These are phyloP conservation scores for Pantherophis guttatus DNA, from an alignment of 2,113 vertebrate species.

Conservation along the genomic window DNA sequence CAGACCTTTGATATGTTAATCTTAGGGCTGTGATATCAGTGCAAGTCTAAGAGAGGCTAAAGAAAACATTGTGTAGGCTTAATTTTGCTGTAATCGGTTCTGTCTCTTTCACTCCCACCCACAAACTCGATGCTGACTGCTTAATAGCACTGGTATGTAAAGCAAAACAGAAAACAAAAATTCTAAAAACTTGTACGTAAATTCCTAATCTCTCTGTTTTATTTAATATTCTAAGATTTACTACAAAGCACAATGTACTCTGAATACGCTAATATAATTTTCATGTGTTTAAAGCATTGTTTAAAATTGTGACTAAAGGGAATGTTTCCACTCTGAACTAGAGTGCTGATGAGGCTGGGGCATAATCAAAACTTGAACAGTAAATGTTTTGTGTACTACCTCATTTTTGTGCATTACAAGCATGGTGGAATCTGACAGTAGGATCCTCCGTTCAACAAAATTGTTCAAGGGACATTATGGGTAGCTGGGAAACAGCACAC, in stretches of 20 bases:
- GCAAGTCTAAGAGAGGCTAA: slow-evolving; percentile 58
- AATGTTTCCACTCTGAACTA: slow-evolving; percentile 53
- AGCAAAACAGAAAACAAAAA: slow-evolving; percentile 1
- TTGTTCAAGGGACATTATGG: slow-evolving; percentile 46
- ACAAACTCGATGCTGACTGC: slow-evolving; percentile 29
- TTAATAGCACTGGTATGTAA: slow-evolving; percentile 1
- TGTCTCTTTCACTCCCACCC: slow-evolving; percentile 44
- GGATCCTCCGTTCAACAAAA: slow-evolving; percentile 46
- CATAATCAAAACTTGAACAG: slow-evolving; percentile 66
- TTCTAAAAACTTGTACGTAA: slow-evolving; percentile 19
- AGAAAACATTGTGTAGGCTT: slow-evolving; percentile 38
- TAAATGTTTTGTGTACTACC: slow-evolving; percentile 69
- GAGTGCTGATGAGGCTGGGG: slow-evolving; percentile 53
- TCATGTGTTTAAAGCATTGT: slow-evolving; percentile 36
- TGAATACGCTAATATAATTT: slow-evolving; percentile 30
- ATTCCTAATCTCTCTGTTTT: slow-evolving; percentile 48
- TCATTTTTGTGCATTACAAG: slow-evolving; percentile 70
- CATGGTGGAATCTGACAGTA: slow-evolving; percentile 48
- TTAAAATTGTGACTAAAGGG: slow-evolving; percentile 34
- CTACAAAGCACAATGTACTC: slow-evolving; percentile 60
- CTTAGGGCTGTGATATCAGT: slow-evolving; percentile 57
- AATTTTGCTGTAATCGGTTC: slow-evolving; percentile 37
- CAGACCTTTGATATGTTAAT: slow-evolving; percentile 38
- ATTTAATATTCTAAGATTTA: slow-evolving; percentile 45
- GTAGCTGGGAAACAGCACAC: slow-evolving; percentile 56